Evolutionary conservation across 2,797 vertebrate species (phyloP).

Genomic region (Peromyscus aztecus): DNA sequence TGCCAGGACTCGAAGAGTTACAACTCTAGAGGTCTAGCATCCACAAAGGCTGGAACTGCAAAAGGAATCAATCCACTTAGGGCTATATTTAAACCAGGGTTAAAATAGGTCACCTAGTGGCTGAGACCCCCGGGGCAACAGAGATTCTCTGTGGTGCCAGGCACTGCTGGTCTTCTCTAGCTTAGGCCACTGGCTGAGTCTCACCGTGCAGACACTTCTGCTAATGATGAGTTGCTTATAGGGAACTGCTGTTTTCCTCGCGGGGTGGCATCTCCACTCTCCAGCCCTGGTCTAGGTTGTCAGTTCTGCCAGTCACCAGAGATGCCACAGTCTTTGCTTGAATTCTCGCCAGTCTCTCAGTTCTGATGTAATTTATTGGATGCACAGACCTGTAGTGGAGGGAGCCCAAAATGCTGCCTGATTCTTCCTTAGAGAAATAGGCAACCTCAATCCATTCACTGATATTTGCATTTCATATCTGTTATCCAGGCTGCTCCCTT

Average conservation of each 20-base stretch:
- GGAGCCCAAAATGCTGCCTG: background rate
- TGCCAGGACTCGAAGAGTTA: background rate
- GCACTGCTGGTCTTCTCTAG: background rate
- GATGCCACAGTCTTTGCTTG: background rate
- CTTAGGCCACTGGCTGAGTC: background rate
- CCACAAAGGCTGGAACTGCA: background rate
- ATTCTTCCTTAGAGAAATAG: background rate
- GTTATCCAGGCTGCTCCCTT: background rate
- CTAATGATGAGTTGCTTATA: background rate
- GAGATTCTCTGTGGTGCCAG: background rate
- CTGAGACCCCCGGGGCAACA: background rate
- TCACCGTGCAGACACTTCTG: background rate
- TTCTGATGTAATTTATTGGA: background rate
- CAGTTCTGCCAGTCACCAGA: background rate
- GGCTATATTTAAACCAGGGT: background rate
- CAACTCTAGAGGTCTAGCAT: background rate
- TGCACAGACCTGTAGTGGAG: background rate
- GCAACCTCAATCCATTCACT: background rate
- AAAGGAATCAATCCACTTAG: background rate
- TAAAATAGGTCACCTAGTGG: background rate
- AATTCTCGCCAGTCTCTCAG: background rate
- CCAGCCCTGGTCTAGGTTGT: too few species aligned
- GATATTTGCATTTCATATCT: conserved; percentile 11
- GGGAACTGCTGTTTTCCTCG: background rate
- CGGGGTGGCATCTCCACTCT: background rate